These are phyloP conservation scores for Amazona guildingii DNA, from an alignment of 2,113 vertebrate genomes.

Conservation along the genomic window DNA sequence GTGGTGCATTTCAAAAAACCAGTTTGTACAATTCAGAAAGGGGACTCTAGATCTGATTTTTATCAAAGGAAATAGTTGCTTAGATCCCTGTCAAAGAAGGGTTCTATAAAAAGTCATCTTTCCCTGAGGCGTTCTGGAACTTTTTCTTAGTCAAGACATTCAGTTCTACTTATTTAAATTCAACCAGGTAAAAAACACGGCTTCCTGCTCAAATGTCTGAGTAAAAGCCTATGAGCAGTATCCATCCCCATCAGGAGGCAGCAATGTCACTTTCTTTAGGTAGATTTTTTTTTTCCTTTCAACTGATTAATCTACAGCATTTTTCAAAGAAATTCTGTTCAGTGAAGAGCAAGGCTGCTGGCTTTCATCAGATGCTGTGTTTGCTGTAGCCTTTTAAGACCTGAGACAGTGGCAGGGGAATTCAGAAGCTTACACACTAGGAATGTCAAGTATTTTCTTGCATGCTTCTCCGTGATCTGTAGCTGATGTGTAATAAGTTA, in stretches of 20 bases:
- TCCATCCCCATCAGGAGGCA: neutral
- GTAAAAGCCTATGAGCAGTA: neutral
- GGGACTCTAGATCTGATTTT: neutral
- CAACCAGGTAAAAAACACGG: neutral
- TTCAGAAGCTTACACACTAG: neutral
- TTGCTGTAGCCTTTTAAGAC: neutral
- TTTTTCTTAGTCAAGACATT: neutral
- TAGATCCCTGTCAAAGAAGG: neutral
- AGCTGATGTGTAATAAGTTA: neutral
- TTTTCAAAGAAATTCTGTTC: neutral
- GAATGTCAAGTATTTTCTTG: neutral
- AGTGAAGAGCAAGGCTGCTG: neutral
- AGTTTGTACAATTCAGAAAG: neutral
- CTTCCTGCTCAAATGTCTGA: neutral
- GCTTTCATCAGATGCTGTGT: neutral
- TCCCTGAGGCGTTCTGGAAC: rapidly evolving
- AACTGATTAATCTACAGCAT: neutral
- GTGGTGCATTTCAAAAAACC: neutral
- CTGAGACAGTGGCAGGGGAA: neutral
- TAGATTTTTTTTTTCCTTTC: neutral
- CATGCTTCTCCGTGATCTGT: neutral
- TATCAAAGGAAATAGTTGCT: neutral
- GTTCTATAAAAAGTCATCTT: neutral
- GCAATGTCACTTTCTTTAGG: neutral
- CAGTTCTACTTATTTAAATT: neutral